Evolutionary conservation across 2,888 invertebrate species (phyloP), one percentile per base, ranked within the genome.

Genomic region (Byasa hedistus): DNA sequence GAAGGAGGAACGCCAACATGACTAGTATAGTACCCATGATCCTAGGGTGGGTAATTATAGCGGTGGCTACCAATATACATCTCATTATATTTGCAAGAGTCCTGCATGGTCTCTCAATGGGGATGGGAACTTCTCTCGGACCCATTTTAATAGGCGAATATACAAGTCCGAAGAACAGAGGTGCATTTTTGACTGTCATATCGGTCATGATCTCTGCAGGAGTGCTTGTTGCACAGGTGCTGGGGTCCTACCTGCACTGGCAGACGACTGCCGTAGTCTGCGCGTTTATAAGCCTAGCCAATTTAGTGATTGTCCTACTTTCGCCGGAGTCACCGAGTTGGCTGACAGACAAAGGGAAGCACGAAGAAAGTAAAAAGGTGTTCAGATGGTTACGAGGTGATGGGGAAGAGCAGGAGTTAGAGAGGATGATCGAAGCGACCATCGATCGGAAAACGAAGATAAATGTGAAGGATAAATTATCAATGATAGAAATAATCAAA

Each of bases 291-390:
- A 86, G 89, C 0, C 66, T 87, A 8, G 71, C 48, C 76, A 89
- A 32, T 75, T 57, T 93, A 17, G 52, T 74, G 17, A 73, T 79
- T 10, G 70, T 75, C 1, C 32, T 71, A 8, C 64, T 66, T 15
- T 73, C 75, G 36, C 93, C 93, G 0, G 94, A 94, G 79, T 91
- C 93, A 10, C 94, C 94, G 0, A 85, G 86, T 56, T 94, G 93
- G 93, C 74, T 94, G 52, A 82, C 92, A 1, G 84, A 89, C 15
- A 89, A 89, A 68, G 87, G 88, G 8, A 82, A 84, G 22, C 76
- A 84, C 0, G 84, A 83, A 0, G 86, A 93, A 65, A 93, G 94
- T 0, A 84, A 86, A 66, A 74, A 80, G 21, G 83, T 91, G 0
- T 91, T 93, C n/a, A 82, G 85, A 57, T 93, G 89, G 83, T 86